Base-by-base conservation (phyloP, 2,888 invertebrate species). In the Drosophila peninsularis region DNA sequence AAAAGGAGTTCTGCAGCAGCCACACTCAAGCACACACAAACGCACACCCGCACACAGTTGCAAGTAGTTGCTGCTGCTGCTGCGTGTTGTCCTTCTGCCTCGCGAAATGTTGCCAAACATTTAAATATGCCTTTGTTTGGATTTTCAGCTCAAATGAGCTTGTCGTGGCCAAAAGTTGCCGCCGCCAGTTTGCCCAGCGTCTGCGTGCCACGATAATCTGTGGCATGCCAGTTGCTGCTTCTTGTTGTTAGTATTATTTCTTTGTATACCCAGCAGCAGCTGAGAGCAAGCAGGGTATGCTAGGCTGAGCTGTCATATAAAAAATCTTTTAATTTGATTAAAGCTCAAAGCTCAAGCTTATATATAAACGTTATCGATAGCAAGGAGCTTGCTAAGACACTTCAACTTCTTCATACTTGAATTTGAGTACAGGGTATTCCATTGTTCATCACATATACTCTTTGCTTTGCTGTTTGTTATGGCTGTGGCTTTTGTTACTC, bases 121-220 rank as follows among this genome's bases (percentile, higher is more conserved):
- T 85, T 86, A 82, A 88, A 86, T 82, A 85, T 86, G 82, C 88
- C 86, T 86, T 86, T 86, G 88, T 86, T 88, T 88, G 88, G 86
- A 69, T 76, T 77, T 86, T 68, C 71, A 69, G 70, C 75, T 72
- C 55, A 81, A 81, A 87, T 85, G 81, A 71, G 69, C 64, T 75
- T 82, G 66, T 82, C 57, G 62, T 71, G 62, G 78, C 79, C 75
- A 63, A 79, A 78, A 75, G 68, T 78, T 71, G 54, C 68, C 65
- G 78, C 66, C 64, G 55, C 54, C 78, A 71, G 75, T 79, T 73
- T 44, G 47, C 47, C 34, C 61, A 63, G 71, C 65, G 54, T 73
- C 63, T 62, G 62, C 67, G 58, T 54, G 62, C 52, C 62, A 79
- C 71, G 75, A 80, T 75, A 75, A 75, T 75, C 75, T 79, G 63